Percentiles rank a stretch among this genome's conserved stretches.
These are phyloP conservation scores for Istiophorus platypterus DNA, from an alignment of 2,113 vertebrate species.

Conservation along the genomic window DNA sequence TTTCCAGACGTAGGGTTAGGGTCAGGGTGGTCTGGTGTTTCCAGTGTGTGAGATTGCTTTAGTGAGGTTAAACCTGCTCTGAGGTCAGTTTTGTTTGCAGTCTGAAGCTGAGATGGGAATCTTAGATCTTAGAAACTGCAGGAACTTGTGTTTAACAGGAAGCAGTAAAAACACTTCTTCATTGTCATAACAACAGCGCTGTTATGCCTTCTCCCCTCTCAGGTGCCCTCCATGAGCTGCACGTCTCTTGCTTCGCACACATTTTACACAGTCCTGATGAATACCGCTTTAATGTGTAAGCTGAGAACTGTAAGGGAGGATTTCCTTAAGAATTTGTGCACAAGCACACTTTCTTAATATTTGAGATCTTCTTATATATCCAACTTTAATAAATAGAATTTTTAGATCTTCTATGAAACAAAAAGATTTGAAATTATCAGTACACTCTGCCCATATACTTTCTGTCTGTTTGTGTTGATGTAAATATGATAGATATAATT, in stretches of 20 bases:
- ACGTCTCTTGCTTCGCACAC: constrained; percentile 18
- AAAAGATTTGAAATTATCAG: not conserved
- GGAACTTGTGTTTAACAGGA: constrained; percentile 32
- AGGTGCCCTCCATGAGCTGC: constrained; percentile 26
- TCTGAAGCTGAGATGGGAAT: constrained; percentile 41
- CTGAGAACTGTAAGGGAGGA: not conserved
- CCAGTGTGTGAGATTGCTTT: not conserved
- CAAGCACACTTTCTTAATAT: not conserved
- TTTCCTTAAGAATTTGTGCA: not conserved
- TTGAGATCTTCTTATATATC: not conserved
- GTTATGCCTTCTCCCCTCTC: constrained; percentile 4
- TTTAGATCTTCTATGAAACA: not conserved
- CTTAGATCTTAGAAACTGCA: constrained; percentile 23
- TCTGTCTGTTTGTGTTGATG: constrained; percentile 19
- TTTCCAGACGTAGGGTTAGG: not conserved
- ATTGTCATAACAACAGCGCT: constrained; percentile 23
- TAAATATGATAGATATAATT: constrained; percentile 3
- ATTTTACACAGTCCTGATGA: constrained; percentile 50
- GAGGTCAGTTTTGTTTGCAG: constrained; percentile 12
- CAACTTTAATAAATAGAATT: not conserved
- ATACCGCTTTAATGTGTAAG: constrained; percentile 47
- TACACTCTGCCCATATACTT: not conserved
- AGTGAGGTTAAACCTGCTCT: constrained; percentile 23
- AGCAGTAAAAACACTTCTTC: constrained; percentile 32
- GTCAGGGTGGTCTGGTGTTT: not conserved